These are phyloP conservation scores for Heterodera carotae DNA, from an alignment of 1,140 invertebrate genomes.

Conservation along the genomic window DNA sequence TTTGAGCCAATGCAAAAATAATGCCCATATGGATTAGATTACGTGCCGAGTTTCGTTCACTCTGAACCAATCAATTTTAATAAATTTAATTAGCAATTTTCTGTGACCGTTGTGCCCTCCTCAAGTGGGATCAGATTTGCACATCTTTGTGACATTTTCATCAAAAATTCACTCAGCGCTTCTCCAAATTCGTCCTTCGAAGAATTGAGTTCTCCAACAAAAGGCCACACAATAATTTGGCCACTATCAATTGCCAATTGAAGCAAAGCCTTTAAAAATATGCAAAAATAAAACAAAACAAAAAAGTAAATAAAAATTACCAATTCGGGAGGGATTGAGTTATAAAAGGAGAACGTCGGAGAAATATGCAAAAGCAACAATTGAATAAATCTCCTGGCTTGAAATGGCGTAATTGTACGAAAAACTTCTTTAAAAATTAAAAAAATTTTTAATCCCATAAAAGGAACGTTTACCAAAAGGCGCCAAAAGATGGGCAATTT, in stretches of 20 bases:
- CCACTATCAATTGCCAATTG: neutral
- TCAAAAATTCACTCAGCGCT: neutral
- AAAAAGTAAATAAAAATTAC: neutral
- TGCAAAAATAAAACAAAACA: neutral
- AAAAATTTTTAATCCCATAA: neutral
- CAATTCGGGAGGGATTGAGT: neutral
- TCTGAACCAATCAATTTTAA: neutral
- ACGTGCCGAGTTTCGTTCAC: neutral
- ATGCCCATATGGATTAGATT: neutral
- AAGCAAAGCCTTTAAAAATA: neutral
- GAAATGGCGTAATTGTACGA: neutral
- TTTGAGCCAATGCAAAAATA: neutral
- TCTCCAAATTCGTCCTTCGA: neutral
- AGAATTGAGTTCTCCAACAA: neutral
- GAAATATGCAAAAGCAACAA: neutral
- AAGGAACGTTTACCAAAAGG: neutral
- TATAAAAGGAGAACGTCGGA: neutral
- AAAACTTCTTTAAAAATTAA: neutral
- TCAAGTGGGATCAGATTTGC: neutral
- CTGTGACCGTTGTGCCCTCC: neutral
- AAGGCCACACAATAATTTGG: neutral
- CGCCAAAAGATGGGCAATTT: neutral
- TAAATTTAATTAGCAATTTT: neutral
- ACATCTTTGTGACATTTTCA: neutral
- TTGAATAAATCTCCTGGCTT: neutral